Evolutionary conservation across 2,797 vertebrate genomes (phyloP), one percentile per base, ranked within the genome.

Genomic region (Pristis pectinata): DNA sequence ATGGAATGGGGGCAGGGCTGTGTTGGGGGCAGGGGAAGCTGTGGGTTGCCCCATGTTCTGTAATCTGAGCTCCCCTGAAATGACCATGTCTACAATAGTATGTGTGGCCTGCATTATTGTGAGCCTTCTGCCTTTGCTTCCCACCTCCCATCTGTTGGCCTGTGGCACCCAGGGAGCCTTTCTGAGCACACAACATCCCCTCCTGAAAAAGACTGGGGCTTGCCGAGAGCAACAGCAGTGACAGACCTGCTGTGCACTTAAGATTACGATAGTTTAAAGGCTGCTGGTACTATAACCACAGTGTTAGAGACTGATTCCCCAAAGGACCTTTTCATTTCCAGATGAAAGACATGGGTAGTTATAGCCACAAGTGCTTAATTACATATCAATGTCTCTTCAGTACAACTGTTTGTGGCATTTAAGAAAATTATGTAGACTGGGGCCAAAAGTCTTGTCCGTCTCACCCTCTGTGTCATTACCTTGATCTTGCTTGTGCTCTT

Each of bases 111-210:
- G 95, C 95, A 95, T 95, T 95, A 95, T 95, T 74, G 94, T 95
- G n/a, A 93, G 95, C 89, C 64, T 95, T 95, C 95, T 95, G 95
- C 6, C 0, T 74, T 30, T 92, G 95, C 95, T 94, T 49, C 96
- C 96, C 96, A 96, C 96, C 96, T 96, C 95, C 95, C 91, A 94
- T 72, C 94, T 95, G 96, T 96, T 96, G 96, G 96, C 96, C 70
- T 56, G 41, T 76, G 92, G 64, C 92, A 74, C 67, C 92, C 92
- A 76, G 92, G 92, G 92, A 94, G 92, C 72, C 92, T 94, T 94
- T 94, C 41, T 30, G 67, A 94, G 92, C 44, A 22, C 92, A 76
- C 44, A 94, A 30, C 92, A 74, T 94, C 92, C 92, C 92, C 92
- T 76, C 92, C 72, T 76, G 92, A 34, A 76, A 72, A 94, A 94